phyloP scores from a whole-genome alignment of 1,140 invertebrate species.

The Caenorhabditis brenneri region DNA sequence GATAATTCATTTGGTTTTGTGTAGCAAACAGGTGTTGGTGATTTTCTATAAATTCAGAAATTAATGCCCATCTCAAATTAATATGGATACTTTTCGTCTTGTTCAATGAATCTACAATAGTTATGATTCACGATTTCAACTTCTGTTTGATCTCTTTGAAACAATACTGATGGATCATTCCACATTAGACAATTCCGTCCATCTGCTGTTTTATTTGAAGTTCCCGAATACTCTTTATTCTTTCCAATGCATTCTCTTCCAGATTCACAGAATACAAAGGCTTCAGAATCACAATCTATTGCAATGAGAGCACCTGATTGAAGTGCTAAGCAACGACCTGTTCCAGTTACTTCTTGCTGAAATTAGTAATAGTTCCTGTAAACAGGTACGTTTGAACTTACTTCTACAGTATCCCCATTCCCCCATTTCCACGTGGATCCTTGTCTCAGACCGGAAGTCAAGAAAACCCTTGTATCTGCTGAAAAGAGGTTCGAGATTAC shows the following conservation, averaged over 20 bases:
- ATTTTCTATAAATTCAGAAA: conserved; percentile 31
- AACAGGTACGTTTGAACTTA: not conserved
- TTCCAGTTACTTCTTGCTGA: conserved; percentile 22
- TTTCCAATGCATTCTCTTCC: conserved; percentile 43
- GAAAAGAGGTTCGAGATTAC: not conserved
- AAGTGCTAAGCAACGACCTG: conserved; percentile 28
- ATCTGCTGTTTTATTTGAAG: conserved; percentile 12
- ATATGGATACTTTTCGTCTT: not conserved
- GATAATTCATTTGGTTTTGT: not conserved
- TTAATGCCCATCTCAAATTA: not conserved
- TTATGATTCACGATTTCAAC: conserved; percentile 44
- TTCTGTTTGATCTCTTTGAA: not conserved
- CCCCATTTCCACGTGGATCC: conserved; percentile 47
- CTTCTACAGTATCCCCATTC: conserved; percentile 33
- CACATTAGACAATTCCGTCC: conserved; percentile 36
- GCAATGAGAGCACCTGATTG: conserved; percentile 6
- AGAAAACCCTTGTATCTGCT: conserved; percentile 16
- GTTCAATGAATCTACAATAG: conserved; percentile 39
- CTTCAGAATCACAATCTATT: conserved; percentile 34
- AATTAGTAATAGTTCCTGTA: not conserved
- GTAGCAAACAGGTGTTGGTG: not conserved
- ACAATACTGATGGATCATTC: conserved; percentile 48
- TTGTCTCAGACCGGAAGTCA: conserved; percentile 42
- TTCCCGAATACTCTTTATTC: conserved; percentile 40
- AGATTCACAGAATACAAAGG: conserved; percentile 27